A percentile compares a stretch with the other conserved stretches of the same genome.
phyloP scores from a whole-genome alignment of 1,140 invertebrate species.

The Formica exsecta region DNA sequence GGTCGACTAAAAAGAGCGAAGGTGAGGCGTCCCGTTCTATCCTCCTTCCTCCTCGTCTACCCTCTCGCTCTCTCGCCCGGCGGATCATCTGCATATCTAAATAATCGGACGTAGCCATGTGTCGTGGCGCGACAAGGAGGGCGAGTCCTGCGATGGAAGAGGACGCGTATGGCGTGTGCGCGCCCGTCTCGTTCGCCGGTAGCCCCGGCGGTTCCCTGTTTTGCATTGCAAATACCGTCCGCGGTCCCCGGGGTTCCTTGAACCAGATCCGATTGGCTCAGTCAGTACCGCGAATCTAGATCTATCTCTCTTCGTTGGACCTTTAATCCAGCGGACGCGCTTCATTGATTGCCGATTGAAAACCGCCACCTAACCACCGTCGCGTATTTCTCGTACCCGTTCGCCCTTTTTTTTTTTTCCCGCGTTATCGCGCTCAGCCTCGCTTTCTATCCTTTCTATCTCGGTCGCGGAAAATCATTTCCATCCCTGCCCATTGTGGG shows the following conservation, averaged over 20 bases:
- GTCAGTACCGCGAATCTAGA: constrained; percentile 85
- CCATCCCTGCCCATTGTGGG: constrained; percentile 62
- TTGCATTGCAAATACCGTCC: constrained; percentile 85
- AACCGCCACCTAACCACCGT: constrained; percentile 69
- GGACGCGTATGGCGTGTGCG: constrained; percentile 80
- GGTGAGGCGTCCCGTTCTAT: constrained; percentile 34
- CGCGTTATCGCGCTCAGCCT: constrained; percentile 34
- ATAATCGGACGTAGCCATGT: constrained; percentile 85
- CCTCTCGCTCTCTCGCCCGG: constrained; percentile 13
- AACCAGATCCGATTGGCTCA: constrained; percentile 86
- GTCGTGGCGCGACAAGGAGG: constrained; percentile 77
- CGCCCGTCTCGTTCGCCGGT: constrained; percentile 79
- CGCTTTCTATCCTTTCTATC: constrained; percentile 4
- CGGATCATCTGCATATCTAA: constrained; percentile 85
- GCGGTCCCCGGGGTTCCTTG: constrained; percentile 84
- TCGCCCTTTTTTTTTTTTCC: not conserved
- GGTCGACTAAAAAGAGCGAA: constrained; percentile 29
- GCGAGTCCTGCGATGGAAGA: constrained; percentile 76
- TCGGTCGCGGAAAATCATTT: constrained; percentile 63
- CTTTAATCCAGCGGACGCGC: constrained; percentile 83
- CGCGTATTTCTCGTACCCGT: not conserved
- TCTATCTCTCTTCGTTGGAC: constrained; percentile 84
- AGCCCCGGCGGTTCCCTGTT: constrained; percentile 80
- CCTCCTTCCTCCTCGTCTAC: not conserved
- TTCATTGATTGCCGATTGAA: constrained; percentile 86